Percentiles rank a stretch among this genome's conserved stretches.
These are phyloP conservation scores for Hirtodrosophila alboralis DNA, from an alignment of 2,888 invertebrate species.

Conservation along the genomic window DNA sequence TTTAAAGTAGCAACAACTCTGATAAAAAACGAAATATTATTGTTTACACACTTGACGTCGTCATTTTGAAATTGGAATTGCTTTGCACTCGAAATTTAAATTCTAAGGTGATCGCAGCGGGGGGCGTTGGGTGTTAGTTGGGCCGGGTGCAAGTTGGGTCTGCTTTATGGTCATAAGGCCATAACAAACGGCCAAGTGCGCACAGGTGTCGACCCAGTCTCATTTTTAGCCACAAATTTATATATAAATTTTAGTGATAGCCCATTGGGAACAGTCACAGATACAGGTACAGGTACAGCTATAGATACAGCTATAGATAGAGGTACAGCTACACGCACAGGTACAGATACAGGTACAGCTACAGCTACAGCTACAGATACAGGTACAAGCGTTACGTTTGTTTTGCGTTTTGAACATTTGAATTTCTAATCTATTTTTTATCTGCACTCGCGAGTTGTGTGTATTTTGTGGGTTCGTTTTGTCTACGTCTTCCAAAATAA, in stretches of 20 bases:
- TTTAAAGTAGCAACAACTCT: constrained; percentile 41
- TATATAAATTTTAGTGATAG: constrained; percentile 34
- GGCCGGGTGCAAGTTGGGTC: constrained; percentile 41
- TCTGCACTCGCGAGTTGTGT: constrained; percentile 39
- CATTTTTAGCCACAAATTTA: constrained; percentile 43
- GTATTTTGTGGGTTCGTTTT: constrained; percentile 31
- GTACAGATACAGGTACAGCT: constrained; percentile 1
- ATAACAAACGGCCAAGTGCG: constrained; percentile 44
- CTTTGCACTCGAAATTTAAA: constrained; percentile 59
- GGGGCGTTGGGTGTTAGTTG: neutral
- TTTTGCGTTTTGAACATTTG: constrained; percentile 55
- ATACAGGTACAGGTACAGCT: constrained; percentile 3
- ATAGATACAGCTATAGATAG: no score
- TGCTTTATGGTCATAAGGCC: constrained; percentile 27
- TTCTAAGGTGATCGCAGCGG: constrained; percentile 6
- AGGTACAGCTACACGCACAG: constrained; percentile 13
- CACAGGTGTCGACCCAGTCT: constrained; percentile 64
- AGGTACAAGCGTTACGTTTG: constrained; percentile 22
- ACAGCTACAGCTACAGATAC: neutral
- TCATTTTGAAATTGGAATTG: constrained; percentile 57
- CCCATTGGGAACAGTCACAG: constrained; percentile 40
- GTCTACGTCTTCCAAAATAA: constrained; percentile 50
- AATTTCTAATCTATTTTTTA: constrained; percentile 76
- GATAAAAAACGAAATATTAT: constrained; percentile 49
- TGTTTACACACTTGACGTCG: constrained; percentile 60